A percentile compares a stretch with the other conserved stretches of the same genome.
phyloP scores from a whole-genome alignment of 2,797 vertebrate species.

The Coluber constrictor region DNA sequence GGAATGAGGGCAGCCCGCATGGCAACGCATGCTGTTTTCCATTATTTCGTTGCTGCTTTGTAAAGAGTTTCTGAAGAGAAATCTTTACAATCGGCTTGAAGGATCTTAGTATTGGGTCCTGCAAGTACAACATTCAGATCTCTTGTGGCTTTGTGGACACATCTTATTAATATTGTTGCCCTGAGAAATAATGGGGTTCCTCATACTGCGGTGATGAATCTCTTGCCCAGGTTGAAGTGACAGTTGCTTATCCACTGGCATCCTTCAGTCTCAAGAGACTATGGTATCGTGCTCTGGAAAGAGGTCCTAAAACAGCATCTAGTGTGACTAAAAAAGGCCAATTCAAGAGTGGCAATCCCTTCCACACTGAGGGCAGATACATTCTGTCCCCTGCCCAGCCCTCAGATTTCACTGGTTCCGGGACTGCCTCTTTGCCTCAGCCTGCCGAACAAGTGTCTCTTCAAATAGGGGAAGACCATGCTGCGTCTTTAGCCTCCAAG shows the following conservation, averaged over 20 bases:
- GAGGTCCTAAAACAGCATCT: too few species aligned
- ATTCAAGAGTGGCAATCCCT: too few species aligned
- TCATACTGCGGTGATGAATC: background rate
- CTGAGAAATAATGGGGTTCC: background rate
- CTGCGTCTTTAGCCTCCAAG: too few species aligned
- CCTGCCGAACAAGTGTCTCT: too few species aligned
- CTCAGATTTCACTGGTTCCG: too few species aligned
- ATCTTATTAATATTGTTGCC: background rate
- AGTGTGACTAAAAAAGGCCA: too few species aligned
- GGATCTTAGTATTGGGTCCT: background rate
- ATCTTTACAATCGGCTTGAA: background rate
- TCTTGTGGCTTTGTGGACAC: background rate
- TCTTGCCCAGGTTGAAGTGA: slow-evolving; percentile 18
- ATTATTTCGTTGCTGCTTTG: background rate
- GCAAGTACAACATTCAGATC: background rate
- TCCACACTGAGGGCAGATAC: too few species aligned
- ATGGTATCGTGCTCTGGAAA: too few species aligned
- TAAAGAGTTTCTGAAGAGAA: background rate
- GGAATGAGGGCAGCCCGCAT: background rate
- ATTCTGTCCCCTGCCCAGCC: too few species aligned
- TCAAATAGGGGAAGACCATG: too few species aligned
- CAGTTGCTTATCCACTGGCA: slow-evolving; percentile 24
- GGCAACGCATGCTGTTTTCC: background rate
- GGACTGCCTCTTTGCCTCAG: too few species aligned
- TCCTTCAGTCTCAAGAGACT: too few species aligned